These are phyloP conservation scores for Lagorchestes hirsutus DNA, from an alignment of 2,797 vertebrate species.

Conservation along the genomic window DNA sequence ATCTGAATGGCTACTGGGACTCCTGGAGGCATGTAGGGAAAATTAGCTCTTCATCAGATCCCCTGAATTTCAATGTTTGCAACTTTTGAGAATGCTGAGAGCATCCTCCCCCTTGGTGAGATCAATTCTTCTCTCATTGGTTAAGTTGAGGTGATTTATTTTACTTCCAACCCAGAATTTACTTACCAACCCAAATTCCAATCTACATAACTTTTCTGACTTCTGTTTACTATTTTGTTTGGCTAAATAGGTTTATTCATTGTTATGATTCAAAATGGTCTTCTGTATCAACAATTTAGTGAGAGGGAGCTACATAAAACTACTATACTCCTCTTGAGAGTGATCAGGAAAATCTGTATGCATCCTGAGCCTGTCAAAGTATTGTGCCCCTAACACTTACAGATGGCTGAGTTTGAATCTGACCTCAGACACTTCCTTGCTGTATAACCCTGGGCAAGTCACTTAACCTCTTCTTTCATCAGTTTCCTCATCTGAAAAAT, in stretches of 20 bases:
- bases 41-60: background rate
- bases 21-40: background rate
- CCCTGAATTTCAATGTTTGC: background rate
- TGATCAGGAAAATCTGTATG: background rate
- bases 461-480: background rate
- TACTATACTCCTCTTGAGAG: background rate
- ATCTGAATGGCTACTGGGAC: background rate
- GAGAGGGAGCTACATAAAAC: background rate
- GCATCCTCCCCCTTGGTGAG: background rate
- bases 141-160: background rate
- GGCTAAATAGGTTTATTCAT: background rate
- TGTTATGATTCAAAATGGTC: background rate
- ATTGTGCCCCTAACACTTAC: background rate
- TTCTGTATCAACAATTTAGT: background rate
- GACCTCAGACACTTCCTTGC: background rate
- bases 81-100: background rate
- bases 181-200: background rate
- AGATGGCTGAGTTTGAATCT: background rate
- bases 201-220: background rate
- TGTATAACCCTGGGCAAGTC: background rate
- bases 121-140: background rate
- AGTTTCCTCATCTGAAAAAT: background rate
- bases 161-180: background rate
- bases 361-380: background rate
- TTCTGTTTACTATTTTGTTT: background rate